These are phyloP conservation scores for Athalia cordata DNA, from an alignment of 2,888 invertebrate species.

Conservation along the genomic window DNA sequence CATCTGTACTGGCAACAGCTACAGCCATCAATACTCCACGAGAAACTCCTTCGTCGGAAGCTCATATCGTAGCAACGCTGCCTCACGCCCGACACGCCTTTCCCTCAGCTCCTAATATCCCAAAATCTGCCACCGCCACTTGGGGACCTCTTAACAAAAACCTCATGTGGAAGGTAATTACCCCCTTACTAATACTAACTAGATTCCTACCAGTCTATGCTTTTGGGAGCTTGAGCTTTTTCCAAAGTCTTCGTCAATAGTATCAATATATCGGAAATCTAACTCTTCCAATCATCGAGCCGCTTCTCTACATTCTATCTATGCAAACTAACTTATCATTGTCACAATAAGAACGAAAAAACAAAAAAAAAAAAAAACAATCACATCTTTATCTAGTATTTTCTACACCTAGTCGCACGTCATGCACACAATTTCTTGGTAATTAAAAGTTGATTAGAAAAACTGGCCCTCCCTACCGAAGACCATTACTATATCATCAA, in stretches of 20 bases:
- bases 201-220: slow-evolving; percentile 10
- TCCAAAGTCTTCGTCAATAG: neutral
- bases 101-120: slow-evolving; percentile 76
- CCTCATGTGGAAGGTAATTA: slow-evolving; percentile 80
- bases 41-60: slow-evolving; percentile 69
- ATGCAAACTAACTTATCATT: neutral
- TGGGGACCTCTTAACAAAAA: slow-evolving; percentile 80
- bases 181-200: neutral
- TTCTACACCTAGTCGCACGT: no score
- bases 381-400: neutral
- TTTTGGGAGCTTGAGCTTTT: neutral
- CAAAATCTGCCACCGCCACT: slow-evolving; percentile 78
- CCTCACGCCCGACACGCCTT: slow-evolving; percentile 71
- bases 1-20: slow-evolving; percentile 57
- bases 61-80: slow-evolving; percentile 71
- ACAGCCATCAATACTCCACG: slow-evolving; percentile 56
- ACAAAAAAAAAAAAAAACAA: neutral
- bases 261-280: no score
- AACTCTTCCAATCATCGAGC: no score
- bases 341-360: neutral
- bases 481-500: no score
- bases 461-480: no score
- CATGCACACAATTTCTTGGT: no score
- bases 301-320: neutral
- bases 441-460: no score